These are phyloP conservation scores for Heterodera filipjevi DNA, from an alignment of 2,888 invertebrate genomes.

Conservation along the genomic window DNA sequence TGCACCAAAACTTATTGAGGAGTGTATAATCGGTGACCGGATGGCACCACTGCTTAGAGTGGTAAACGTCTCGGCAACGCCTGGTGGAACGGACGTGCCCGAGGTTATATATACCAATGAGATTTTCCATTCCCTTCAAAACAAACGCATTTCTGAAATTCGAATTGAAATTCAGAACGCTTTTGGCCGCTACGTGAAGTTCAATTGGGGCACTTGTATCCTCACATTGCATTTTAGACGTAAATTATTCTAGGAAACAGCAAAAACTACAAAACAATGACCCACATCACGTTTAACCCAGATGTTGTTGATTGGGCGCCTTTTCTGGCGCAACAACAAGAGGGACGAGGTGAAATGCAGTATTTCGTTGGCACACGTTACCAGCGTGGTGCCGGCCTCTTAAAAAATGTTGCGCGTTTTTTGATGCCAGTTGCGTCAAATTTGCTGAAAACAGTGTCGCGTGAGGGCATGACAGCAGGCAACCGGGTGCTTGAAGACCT, in stretches of 20 bases:
- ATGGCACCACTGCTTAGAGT: slow-evolving; percentile 33
- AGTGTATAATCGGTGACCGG: slow-evolving; percentile 30
- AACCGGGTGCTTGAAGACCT: slow-evolving; percentile 5
- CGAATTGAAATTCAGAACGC: slow-evolving; percentile 22
- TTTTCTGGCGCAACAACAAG: neutral
- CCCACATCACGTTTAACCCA: neutral
- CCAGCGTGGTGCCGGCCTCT: slow-evolving; percentile 3
- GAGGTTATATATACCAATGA: slow-evolving; percentile 19
- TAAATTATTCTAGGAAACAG: slow-evolving; percentile 8
- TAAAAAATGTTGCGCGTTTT: slow-evolving; percentile 12
- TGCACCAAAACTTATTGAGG: slow-evolving; percentile 33
- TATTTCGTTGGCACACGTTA: slow-evolving; percentile 1
- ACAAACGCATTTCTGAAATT: slow-evolving; percentile 19
- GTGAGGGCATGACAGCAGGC: slow-evolving; percentile 6
- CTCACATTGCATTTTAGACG: slow-evolving; percentile 33
- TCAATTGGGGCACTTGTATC: slow-evolving; percentile 27
- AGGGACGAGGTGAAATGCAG: neutral
- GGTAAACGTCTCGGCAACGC: slow-evolving; percentile 20
- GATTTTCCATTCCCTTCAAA: neutral
- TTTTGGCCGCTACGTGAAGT: slow-evolving; percentile 21
- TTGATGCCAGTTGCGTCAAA: slow-evolving; percentile 15
- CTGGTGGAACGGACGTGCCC: slow-evolving; percentile 12
- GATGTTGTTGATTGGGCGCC: slow-evolving; percentile 12
- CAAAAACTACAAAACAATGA: slow-evolving; percentile 14
- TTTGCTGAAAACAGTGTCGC: neutral